A percentile compares a stretch with the other conserved stretches of the same genome.
Conservation (phyloP, 2,888 invertebrate genomes). For the Sinhomidia bicolor region DNA sequence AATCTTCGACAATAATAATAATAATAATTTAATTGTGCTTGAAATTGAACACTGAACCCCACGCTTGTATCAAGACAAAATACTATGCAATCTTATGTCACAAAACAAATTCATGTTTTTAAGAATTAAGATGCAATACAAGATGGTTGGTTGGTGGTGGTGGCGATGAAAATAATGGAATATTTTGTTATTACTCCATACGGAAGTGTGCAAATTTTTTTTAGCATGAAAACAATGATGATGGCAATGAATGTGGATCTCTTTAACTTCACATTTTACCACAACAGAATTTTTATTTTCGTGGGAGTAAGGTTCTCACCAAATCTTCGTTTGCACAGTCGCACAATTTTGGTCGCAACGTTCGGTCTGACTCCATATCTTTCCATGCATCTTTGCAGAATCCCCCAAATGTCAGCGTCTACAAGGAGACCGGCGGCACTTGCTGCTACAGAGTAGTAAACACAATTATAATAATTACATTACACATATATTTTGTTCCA, state of each 20-base stretch:
- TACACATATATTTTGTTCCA: neutral
- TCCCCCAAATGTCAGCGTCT: neutral
- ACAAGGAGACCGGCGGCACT: conserved; percentile 8
- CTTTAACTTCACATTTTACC: neutral
- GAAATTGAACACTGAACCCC: neutral
- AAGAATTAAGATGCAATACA: too few relatives aligned
- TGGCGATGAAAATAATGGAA: neutral
- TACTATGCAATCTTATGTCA: neutral
- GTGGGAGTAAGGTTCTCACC: conserved; percentile 25
- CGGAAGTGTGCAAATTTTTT: neutral
- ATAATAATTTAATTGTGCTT: neutral
- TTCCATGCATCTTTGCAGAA: conserved; percentile 27
- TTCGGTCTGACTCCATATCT: conserved; percentile 35
- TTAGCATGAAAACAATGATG: too few relatives aligned
- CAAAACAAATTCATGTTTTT: neutral
- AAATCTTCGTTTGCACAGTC: conserved; percentile 23
- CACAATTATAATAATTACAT: too few relatives aligned
- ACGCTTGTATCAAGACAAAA: neutral
- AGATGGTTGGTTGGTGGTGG: neutral
- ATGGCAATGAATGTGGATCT: too few relatives aligned
- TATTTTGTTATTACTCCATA: neutral
- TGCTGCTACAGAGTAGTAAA: neutral
- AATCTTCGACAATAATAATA: neutral
- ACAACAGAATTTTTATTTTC: conserved; percentile 32
- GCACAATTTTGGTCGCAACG: conserved; percentile 20